Evolutionary conservation across 2,113 vertebrate genomes (phyloP), one percentile per base, ranked within the genome.

Genomic region (Planiliza haematocheilus): DNA sequence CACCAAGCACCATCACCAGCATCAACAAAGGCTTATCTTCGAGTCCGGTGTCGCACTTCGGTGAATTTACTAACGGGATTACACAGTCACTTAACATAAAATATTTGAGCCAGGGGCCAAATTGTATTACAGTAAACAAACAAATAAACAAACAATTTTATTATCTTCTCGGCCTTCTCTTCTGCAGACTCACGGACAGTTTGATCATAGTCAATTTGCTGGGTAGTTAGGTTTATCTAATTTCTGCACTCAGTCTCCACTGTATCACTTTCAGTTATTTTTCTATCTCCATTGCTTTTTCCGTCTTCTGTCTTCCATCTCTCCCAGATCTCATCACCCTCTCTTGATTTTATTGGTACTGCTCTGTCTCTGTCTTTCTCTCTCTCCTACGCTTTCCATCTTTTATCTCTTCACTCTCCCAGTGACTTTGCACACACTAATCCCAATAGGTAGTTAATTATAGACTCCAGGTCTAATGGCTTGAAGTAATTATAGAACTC

Each of bases 401-500:
- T 63, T 10, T 62, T 70, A 48, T 74, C 51, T 30, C 46, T 56
- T 66, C 45, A 36, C 65, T 82, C 64, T 57, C 36, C 53, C 59
- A 45, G 70, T 89, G 82, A 88, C 82, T 86, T 89, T 88, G 79
- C 53, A 55, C 78, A 80, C 57, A 48, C 74, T 91, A 89, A 91
- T 88, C 87, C 87, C 89, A 83, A 79, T 79, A 89, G 84, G 81
- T 84, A 85, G 89, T 90, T 90, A 87, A 91, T 89, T 91, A 89
- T 88, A 89, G 86, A 85, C 84, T 82, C 61, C 68, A 74, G 66
- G 70, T 90, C 76, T 89, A 89, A 91, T 91, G 85, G 68, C 79
- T 74, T 86, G 55, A 83, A 81, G 80, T 91, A 91, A 91, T 88
- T 91, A 90, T 86, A 85, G 77, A 86, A 69, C 41, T 76, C 86